Evolutionary conservation across 92 coral and sea anemone genomes (phyloP), one percentile per base, ranked within the genome.

Genomic region (Porites cylindrica): DNA sequence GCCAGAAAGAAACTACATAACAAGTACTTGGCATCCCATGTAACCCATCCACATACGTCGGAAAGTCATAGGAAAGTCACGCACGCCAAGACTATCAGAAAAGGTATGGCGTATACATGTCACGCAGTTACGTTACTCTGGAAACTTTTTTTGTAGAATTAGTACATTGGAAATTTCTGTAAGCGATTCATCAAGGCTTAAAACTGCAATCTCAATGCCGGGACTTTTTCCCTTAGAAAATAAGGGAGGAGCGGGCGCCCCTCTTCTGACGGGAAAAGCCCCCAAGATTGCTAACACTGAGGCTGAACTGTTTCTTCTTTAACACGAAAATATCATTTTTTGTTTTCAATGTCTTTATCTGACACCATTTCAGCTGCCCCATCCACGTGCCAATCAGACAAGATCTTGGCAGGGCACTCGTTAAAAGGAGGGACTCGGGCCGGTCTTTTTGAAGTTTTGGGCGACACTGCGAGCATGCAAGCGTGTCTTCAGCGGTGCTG

Each of bases 401-500:
- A 87, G 61, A 76, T 92, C 51, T 85, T 85, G 32, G 64, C 84
- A 3, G 93, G 95, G 11, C 91, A 84, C 73, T 92, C 95, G n/a
- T 51, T 92, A 72, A 90, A 82, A 74, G 95, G 95, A 1, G 93
- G 95, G 1, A 92, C 95, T 56, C 91, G 91, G 72, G 93, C 95
- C 58, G 95, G 95, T 54, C 93, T 84, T 78, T 91, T 92, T 53
- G 78, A 86, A 10, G 72, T 81, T 59, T 74, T 92, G 60, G 95
- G 95, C 14, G 93, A 80, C 89, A 75, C 93, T 16, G 82, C 94
- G 17, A 86, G 88, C 89, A 95, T 95, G 92, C 91, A 90, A 11
- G 93, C 88, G 2, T 95, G 98, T 47, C 78, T 95, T 81, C 82
- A 85, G 86, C 88, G 96, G 88, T 95, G 98, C 81, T 95, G 98